phyloP scores from a whole-genome alignment of 2,888 invertebrate species.

The Apamea epomidion region DNA sequence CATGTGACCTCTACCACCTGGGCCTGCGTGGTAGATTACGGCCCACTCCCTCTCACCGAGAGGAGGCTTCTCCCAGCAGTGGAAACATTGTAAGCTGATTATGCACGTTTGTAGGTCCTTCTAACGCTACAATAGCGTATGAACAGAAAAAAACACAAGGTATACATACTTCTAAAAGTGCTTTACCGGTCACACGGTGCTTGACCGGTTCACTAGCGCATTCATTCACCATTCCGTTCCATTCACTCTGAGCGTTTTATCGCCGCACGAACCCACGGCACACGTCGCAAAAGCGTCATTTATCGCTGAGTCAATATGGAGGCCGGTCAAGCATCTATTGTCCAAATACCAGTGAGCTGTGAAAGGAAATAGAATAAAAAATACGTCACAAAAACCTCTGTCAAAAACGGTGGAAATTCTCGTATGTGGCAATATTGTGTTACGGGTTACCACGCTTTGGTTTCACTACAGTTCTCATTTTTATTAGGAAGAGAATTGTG shows the following conservation, averaged over 20 bases:
- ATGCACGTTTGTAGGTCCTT: too few relatives aligned
- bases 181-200: slow-evolving; percentile 11
- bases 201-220: slow-evolving; percentile 13
- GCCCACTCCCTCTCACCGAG: too few relatives aligned
- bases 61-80: too few relatives aligned
- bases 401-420: slow-evolving; percentile 60
- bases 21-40: too few relatives aligned
- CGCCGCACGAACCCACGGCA: not conserved
- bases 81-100: too few relatives aligned
- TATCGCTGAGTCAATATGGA: slow-evolving; percentile 47
- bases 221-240: slow-evolving; percentile 30
- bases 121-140: too few relatives aligned
- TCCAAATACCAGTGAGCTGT: slow-evolving; percentile 55
- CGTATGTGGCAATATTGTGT: slow-evolving; percentile 36
- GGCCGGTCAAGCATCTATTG: slow-evolving; percentile 62
- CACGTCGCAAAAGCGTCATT: slow-evolving; percentile 35
- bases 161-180: not conserved
- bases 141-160: too few relatives aligned
- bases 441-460: slow-evolving; percentile 58
- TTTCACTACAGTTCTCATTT: not conserved
- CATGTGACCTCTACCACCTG: too few relatives aligned
- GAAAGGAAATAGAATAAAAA: slow-evolving; percentile 69
- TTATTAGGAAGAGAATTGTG: not conserved
- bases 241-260: slow-evolving; percentile 23
- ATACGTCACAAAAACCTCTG: slow-evolving; percentile 58